Evolutionary conservation across 2,888 invertebrate species (phyloP), one percentile per base, ranked within the genome.

Genomic region (Sphaeridia pumilis): DNA sequence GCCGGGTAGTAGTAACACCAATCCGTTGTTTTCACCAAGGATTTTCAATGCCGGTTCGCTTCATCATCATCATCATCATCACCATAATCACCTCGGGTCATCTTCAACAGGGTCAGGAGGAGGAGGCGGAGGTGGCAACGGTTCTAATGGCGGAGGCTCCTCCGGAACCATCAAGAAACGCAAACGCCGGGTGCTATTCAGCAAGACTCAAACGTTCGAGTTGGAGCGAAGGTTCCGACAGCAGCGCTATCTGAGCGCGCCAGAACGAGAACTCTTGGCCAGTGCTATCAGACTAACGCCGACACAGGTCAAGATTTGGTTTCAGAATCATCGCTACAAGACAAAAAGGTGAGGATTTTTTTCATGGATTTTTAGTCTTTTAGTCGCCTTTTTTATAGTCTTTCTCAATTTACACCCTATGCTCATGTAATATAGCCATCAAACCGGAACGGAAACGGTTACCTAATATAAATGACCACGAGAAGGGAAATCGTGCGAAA

Each of bases 261-360:
- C 97, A 0, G 98, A 98, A 71, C 74, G 98, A 27, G 98, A 98
- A 69, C 94, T 95, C 70, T 75, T 98, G 60, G 97, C 97, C 2
- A 88, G 87, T 60, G 78, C 94, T 67, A 97, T 98, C 60, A 79
- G 90, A 50, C 75, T 98, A 55, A 95, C 97, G 2, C 97, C 97
- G 0, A 97, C 95, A 2, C 98, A 98, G 75, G 74, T 77, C 54
- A 95, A 95, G 74, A 97, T 98, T 67, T 98, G 97, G 97, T 98
- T 97, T 74, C 95, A 95, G 71, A 95, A 95, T 72, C 97, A 97
- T 71, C 83, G 93, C 68, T 98, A 98, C 75, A 98, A 97, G 77
- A 93, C 95, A 68, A 97, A 97, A 74, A 77, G 97, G n/a, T 60
- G 45, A 49, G 42, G 31, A 22, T n/a, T n/a, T n/a, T n/a, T n/a